Base-by-base conservation (phyloP, 2,888 invertebrate genomes). In the Chrysodeixis includens region DNA sequence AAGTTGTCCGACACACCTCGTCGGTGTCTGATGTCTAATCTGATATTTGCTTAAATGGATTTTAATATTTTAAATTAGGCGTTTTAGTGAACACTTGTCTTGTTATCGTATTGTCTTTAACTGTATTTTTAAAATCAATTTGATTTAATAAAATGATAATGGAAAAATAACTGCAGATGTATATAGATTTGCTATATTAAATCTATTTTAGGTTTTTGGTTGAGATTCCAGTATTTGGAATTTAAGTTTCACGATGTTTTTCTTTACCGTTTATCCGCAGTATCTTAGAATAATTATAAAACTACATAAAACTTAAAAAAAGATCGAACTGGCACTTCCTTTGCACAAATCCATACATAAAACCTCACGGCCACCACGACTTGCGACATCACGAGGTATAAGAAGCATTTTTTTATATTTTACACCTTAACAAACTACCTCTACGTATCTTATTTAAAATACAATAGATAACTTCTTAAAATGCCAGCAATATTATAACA, bases 1-100 rank as follows among this genome's bases (percentile, higher is more conserved):
- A 94, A 93, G 74, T 88, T 90, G 86, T 87, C 86, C 73, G 81
- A 78, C 83, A 79, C 81, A 83, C 85, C 81, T 86, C 78, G 68
- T 65, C 71, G 82, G 86, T 90, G 81, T 90, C 88, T 80, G 83
- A 83, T 89, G 77, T 85, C 86, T 86, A 75, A 84, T 85, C 81
- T 74, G 83, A 88, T 87, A 84, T 73, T 74, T 78, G 75, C 72
- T 59, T 68, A 82, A 88, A 87, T 83, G 69, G 26, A 66, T 58
- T 68, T 74, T 81, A 79, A 53, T 79, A 73, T 69, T 76, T 76
- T 68, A 79, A 83, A 81, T 74, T 73, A 80, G 58, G 76, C 57
- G 62, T 59, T 68, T 74, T 69, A 76, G 62, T 66, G 46, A 68
- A 71, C 51, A 62, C 56, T 64, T 63, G 71, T 54, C 5, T 40